Evolutionary conservation across 2,797 vertebrate genomes (phyloP).

Genomic region (Tapera naevia): DNA sequence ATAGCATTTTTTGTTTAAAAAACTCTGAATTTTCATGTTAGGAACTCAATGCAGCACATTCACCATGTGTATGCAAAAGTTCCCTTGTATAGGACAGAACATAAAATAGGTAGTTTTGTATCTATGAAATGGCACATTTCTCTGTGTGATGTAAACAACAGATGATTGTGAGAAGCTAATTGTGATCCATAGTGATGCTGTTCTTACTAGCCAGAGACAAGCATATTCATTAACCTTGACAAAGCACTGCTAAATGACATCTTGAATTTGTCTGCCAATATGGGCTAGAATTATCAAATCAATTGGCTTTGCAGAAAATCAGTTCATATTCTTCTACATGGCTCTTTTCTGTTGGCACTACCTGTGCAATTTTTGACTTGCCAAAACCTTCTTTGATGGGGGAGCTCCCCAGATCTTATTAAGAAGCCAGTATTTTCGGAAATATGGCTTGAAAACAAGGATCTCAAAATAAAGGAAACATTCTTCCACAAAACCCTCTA

Average conservation of each 20-base stretch:
- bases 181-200: conserved; percentile 54
- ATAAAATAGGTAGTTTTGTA: conserved; percentile 48
- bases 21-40: conserved; percentile 38
- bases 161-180: conserved; percentile 64
- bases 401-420: conserved; percentile 63
- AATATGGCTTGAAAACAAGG: conserved; percentile 57
- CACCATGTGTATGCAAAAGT: neutral
- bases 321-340: conserved; percentile 74
- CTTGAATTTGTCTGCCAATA: conserved; percentile 77
- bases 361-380: conserved; percentile 72
- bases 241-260: conserved; percentile 73
- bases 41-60: neutral
- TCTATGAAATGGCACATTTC: conserved; percentile 34
- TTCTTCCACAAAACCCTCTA: conserved; percentile 63
- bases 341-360: conserved; percentile 73
- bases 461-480: conserved; percentile 57
- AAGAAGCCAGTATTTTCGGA: conserved; percentile 72
- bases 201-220: conserved; percentile 62
- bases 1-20: conserved; percentile 29
- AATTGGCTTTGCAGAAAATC: conserved; percentile 76
- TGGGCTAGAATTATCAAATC: conserved; percentile 79
- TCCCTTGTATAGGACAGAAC: neutral
- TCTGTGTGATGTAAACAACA: conserved; percentile 59
- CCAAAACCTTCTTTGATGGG: conserved; percentile 54
- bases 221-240: conserved; percentile 77